Base-by-base conservation (phyloP, 2,888 invertebrate genomes). In the Thecophora atra region DNA sequence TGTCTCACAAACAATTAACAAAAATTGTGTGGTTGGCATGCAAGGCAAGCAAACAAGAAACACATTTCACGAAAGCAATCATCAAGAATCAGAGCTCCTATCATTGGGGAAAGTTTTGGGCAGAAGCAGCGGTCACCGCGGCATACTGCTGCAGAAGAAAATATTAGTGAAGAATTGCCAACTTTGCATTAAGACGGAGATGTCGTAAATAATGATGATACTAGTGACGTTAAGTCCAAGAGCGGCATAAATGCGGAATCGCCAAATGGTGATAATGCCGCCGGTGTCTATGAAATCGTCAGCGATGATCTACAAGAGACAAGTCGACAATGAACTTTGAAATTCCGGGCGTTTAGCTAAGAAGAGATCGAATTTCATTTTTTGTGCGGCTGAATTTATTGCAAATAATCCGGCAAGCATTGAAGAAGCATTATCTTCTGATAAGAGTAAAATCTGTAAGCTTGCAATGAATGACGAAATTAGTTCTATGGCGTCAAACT, bases 401-500 rank as follows among this genome's bases (percentile, higher is more conserved):
- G 13, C 6, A 5, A 56, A 58, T 58, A 66, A 72, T 70, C 70
- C 69, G 26, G 28, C n/a, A 0, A 63, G 69, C 17, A 19, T 74
- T 0, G 37, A 65, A 54, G 73, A 69, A 24, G 71, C 68, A 17
- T 52, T 73, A 30, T 54, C 64, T 13, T 71, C 42, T 11, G 19
- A 44, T 26, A 42, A 69, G 7, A 28, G 44, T 13, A 17, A 17
- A 2, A 26, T 64, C n/a, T 71, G 71, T 58, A 51, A 19, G 11
- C 11, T 1, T n/a, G 70, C 73, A 17, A 73, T 73, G 73, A 60
- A 73, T 63, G 51, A 73, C 56, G 21, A 63, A 67, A 19, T 73
- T 60, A 4, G 13, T 67, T 42, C 37, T 37, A 8, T 37, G 37
- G 37, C 60, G 7, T 13, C 54, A 17, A 73, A 63, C 19, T 3